These are phyloP conservation scores for Dinomys branickii DNA, from an alignment of 2,113 vertebrate genomes.

Conservation along the genomic window DNA sequence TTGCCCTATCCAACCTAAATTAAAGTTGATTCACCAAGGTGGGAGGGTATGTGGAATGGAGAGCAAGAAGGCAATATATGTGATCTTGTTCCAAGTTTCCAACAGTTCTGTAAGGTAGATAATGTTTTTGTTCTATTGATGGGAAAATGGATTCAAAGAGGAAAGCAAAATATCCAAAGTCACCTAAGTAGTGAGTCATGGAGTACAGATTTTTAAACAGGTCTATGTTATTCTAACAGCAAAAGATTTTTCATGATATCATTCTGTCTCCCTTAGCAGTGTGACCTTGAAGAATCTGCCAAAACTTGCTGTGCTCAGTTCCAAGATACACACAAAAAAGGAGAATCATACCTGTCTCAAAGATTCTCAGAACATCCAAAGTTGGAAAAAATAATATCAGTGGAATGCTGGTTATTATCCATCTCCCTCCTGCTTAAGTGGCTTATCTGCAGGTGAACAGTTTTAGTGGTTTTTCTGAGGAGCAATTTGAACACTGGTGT, in stretches of 20 bases:
- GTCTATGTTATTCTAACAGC: conserved; percentile 24
- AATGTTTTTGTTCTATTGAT: background rate
- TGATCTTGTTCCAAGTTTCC: background rate
- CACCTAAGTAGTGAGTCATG: conserved; percentile 65
- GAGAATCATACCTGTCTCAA: background rate
- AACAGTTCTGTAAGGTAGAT: background rate
- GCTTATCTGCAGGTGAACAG: background rate
- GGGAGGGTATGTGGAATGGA: background rate
- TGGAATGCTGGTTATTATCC: background rate
- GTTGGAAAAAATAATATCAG: background rate
- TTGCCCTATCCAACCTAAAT: background rate
- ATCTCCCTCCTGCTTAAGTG: background rate
- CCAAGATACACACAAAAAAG: background rate
- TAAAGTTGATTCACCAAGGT: background rate
- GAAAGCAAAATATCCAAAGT: conserved; percentile 31
- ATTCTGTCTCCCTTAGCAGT: conserved; percentile 13
- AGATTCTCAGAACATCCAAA: background rate
- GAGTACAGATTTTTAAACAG: conserved; percentile 56
- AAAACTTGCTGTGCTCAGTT: conserved; percentile 18
- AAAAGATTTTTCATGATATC: conserved; percentile 44
- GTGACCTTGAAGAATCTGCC: conserved; percentile 22
- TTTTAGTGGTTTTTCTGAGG: background rate
- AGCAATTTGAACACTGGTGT: background rate
- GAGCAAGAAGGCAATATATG: background rate
- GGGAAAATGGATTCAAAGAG: conserved; percentile 19